Evolutionary conservation across 2,888 invertebrate species (phyloP).

Genomic region (Camptogramma bilineatum): DNA sequence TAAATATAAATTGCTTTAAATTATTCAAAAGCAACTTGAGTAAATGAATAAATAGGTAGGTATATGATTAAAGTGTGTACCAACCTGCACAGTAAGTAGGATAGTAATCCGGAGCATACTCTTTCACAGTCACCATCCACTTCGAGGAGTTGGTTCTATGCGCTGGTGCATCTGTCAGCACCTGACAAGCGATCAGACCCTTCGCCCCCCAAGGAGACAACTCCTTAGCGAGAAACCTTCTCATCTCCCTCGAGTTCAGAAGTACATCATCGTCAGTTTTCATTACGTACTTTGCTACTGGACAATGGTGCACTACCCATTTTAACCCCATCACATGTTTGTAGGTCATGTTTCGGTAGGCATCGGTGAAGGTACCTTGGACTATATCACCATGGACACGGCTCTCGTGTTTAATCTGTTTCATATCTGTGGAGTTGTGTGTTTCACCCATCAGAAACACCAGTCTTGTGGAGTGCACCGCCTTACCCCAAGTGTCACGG

Average conservation of each 20-base stretch:
- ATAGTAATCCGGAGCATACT: slow-evolving; percentile 87
- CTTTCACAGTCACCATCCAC: slow-evolving; percentile 90
- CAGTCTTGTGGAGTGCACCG: slow-evolving; percentile 81
- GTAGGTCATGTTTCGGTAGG: slow-evolving; percentile 93
- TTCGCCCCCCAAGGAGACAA: slow-evolving; percentile 86
- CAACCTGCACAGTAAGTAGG: slow-evolving; percentile 91
- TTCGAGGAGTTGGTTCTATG: slow-evolving; percentile 89
- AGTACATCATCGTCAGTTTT: slow-evolving; percentile 92
- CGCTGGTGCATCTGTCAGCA: slow-evolving; percentile 76
- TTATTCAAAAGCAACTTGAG: too few species aligned
- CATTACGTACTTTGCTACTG: slow-evolving; percentile 87
- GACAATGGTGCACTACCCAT: slow-evolving; percentile 90
- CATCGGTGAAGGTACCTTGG: slow-evolving; percentile 91
- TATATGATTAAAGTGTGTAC: slow-evolving; percentile 1
- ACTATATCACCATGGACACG: slow-evolving; percentile 87
- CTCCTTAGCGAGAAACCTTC: slow-evolving; percentile 84
- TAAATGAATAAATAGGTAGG: background rate
- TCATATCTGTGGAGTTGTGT: slow-evolving; percentile 55
- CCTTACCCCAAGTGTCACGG: slow-evolving; percentile 90
- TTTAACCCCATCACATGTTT: slow-evolving; percentile 94
- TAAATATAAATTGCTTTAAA: too few species aligned
- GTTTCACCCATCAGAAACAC: slow-evolving; percentile 88
- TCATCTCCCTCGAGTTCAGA: slow-evolving; percentile 88
- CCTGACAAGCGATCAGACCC: slow-evolving; percentile 88
- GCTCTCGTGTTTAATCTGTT: slow-evolving; percentile 82